Conservation (phyloP, 2,113 vertebrate genomes). For the Martes martes region DNA sequence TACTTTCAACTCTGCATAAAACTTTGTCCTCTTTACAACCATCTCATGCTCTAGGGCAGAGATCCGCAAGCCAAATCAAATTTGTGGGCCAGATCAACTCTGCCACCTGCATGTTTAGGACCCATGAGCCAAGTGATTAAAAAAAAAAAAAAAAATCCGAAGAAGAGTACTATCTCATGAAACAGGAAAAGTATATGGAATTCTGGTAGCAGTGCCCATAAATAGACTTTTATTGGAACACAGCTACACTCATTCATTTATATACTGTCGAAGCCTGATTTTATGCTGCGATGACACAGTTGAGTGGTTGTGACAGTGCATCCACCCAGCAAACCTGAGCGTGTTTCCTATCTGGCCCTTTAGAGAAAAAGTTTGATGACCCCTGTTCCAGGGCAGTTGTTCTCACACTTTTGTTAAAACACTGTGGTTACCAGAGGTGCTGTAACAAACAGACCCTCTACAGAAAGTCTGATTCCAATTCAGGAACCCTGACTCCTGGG, state of each 20-base stretch:
- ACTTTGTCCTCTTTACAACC: rapidly evolving
- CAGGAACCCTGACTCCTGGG: not conserved
- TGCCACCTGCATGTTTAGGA: not conserved
- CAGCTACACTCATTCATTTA: not conserved
- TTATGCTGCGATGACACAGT: not conserved
- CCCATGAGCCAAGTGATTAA: not conserved
- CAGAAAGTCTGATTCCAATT: not conserved
- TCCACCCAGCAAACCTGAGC: not conserved
- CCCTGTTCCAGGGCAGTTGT: not conserved
- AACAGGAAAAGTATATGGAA: not conserved
- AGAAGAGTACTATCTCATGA: not conserved
- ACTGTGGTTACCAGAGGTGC: not conserved
- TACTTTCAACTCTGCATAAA: not conserved
- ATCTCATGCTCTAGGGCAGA: not conserved
- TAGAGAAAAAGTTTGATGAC: not conserved
- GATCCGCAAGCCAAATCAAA: not conserved
- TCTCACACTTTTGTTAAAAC: not conserved
- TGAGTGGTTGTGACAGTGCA: not conserved
- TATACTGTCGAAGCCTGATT: not conserved
- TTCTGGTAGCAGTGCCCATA: not conserved
- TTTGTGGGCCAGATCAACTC: not conserved
- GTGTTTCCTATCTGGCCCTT: not conserved
- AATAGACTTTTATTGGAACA: not conserved
- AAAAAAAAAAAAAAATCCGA: not conserved
- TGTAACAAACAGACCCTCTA: not conserved